phyloP scores from a whole-genome alignment of 2,888 invertebrate genomes.

The Tetanocera ferruginea region DNA sequence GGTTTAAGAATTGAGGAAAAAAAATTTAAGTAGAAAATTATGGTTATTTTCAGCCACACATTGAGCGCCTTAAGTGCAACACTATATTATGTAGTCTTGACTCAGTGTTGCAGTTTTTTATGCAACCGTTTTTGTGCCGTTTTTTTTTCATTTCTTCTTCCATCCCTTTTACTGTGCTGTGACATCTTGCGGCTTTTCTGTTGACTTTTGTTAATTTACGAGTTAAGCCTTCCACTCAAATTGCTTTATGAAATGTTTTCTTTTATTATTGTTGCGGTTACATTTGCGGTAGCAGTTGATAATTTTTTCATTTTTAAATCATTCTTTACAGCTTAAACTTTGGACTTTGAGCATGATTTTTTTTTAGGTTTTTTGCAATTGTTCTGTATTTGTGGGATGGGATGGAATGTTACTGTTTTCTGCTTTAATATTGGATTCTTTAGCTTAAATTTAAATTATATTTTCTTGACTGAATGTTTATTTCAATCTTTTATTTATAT shows the following conservation, averaged over 20 bases:
- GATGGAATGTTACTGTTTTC: no score
- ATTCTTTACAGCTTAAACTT: neutral
- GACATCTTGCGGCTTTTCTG: constrained; percentile 12
- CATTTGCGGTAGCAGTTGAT: neutral
- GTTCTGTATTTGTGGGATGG: no score
- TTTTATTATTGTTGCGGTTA: constrained; percentile 1
- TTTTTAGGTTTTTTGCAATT: no score
- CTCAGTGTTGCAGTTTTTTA: neutral
- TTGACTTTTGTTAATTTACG: constrained; percentile 10
- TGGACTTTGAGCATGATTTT: neutral
- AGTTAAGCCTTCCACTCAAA: neutral
- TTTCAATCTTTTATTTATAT: no score
- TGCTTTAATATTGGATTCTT: neutral
- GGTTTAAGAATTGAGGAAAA: no score
- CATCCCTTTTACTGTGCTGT: neutral
- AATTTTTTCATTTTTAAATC: neutral
- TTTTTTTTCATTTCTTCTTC: neutral
- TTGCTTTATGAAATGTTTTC: neutral
- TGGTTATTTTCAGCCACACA: no score
- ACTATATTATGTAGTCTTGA: no score
- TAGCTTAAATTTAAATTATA: neutral
- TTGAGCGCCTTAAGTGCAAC: no score
- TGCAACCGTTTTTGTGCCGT: neutral
- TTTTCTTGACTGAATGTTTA: no score
- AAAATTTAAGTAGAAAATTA: no score